phyloP scores from a whole-genome alignment of 92 coral and sea anemone species.

The Ricordea florida region DNA sequence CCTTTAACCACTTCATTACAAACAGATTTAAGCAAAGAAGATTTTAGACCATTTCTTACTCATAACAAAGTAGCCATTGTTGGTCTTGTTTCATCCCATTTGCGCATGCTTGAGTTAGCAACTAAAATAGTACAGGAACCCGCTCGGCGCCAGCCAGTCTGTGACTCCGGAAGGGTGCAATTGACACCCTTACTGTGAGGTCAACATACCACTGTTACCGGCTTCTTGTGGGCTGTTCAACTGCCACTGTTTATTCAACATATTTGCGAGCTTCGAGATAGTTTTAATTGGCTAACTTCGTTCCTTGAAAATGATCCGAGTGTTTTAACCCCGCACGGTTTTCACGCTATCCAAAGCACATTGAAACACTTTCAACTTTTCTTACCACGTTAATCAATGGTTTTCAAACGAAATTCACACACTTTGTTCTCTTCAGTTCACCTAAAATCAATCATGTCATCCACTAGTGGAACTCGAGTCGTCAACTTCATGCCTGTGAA shows the following conservation, averaged over 20 bases:
- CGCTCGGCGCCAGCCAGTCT: slow-evolving; percentile 70
- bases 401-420: neutral
- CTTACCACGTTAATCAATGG: neutral
- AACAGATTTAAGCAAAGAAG: too few species aligned
- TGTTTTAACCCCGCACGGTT: too few species aligned
- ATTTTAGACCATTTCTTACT: too few species aligned
- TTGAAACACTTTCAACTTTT: too few species aligned
- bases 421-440: neutral
- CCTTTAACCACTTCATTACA: too few species aligned
- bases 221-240: neutral
- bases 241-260: slow-evolving; percentile 10
- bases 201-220: neutral
- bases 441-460: neutral
- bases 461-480: too few species aligned
- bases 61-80: too few species aligned
- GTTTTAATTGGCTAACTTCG: too few species aligned
- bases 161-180: slow-evolving; percentile 46
- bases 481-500: too few species aligned
- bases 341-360: too few species aligned
- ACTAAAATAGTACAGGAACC: slow-evolving; percentile 47
- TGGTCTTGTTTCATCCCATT: too few species aligned
- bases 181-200: slow-evolving; percentile 24
- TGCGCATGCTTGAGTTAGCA: slow-evolving; percentile 11
- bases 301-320: too few species aligned
- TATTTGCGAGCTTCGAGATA: neutral